Evolutionary conservation across 1,140 invertebrate genomes (phyloP).

Genomic region (Pomacea maculata): DNA sequence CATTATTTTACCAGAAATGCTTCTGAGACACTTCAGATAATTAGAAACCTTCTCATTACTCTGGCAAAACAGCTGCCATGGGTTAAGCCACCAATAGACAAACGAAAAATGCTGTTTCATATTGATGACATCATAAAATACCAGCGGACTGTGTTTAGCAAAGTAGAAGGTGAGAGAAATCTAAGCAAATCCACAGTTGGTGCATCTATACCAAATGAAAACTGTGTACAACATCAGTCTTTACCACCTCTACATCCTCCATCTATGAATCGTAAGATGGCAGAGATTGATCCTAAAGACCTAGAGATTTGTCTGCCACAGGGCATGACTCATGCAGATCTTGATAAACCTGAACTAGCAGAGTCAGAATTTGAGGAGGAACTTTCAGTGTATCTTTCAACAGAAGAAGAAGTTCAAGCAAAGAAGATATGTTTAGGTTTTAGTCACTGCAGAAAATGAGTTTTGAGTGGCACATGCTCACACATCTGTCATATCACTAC

Average conservation of each 20-base stretch:
- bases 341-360: background rate
- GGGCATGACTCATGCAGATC: background rate
- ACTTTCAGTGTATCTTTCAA: constrained; percentile 1
- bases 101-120: background rate
- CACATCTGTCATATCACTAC: no score
- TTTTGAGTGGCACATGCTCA: no score
- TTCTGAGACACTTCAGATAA: no score
- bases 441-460: background rate
- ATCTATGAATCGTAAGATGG: constrained; percentile 1
- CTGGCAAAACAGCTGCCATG: constrained; percentile 11
- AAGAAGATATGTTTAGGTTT: background rate
- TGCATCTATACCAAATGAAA: no score
- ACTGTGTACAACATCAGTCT: no score
- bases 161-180: background rate
- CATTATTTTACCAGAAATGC: no score
- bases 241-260: constrained; percentile 2
- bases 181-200: no score
- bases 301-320: background rate
- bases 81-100: background rate
- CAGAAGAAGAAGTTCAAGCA: background rate
- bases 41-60: background rate
- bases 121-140: constrained; percentile 3
- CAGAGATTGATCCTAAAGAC: background rate
- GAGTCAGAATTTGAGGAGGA: constrained; percentile 16
- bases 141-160: background rate